These are phyloP conservation scores for Microplitis demolitor DNA, from an alignment of 1,140 invertebrate species.

Conservation along the genomic window DNA sequence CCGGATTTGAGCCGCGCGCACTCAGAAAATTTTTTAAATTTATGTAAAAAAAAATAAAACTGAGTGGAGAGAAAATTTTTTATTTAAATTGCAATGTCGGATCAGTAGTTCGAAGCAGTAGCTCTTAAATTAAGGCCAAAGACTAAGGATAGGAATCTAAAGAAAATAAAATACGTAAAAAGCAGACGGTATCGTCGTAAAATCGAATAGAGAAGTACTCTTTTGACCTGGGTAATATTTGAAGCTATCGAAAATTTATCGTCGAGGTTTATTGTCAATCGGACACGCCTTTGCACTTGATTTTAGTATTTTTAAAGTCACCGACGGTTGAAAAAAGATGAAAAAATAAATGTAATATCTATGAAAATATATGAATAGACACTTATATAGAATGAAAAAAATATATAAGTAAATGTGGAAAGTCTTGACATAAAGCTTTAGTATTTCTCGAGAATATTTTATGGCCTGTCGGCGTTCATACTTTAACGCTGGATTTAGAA, in stretches of 20 bases:
- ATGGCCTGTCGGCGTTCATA: neutral
- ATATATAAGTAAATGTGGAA: neutral
- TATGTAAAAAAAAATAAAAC: neutral
- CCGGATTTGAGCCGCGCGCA: too few relatives aligned
- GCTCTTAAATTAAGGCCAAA: too few relatives aligned
- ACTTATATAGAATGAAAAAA: neutral
- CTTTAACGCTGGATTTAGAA: neutral
- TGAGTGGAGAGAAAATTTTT: neutral
- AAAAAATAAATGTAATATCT: neutral
- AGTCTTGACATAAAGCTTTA: neutral
- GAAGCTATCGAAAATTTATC: neutral
- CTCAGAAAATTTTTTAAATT: neutral
- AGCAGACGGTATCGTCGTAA: neutral
- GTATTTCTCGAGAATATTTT: neutral
- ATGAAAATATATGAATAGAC: neutral
- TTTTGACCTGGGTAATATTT: neutral
- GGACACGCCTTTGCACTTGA: slow-evolving; percentile 3
- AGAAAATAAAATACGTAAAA: neutral
- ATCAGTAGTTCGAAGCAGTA: too few relatives aligned
- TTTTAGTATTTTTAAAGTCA: neutral
- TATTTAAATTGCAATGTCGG: too few relatives aligned
- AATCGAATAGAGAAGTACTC: neutral
- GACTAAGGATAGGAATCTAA: neutral
- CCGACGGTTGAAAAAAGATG: neutral
- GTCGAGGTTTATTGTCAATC: neutral